Evolutionary conservation across 2,113 vertebrate species (phyloP), one percentile per base, ranked within the genome.

Genomic region (Heterotis niloticus): DNA sequence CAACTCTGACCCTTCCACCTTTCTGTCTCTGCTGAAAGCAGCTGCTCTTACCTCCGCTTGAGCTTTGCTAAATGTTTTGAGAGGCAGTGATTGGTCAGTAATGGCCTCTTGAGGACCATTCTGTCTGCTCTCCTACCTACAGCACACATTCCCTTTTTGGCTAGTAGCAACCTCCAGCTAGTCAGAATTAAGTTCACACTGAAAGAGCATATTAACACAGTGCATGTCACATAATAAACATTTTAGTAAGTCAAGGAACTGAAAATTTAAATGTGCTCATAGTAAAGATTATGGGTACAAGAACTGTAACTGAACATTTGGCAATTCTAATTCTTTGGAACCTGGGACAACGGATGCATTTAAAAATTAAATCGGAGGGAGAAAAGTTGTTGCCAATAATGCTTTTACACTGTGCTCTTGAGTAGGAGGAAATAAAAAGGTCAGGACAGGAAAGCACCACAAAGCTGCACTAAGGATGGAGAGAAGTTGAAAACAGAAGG

Each of bases 301-400:
- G 34, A 44, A 44, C 34, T 44, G 34, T 7, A 44, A 44, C 34
- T 57, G 56, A 12, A 69, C 44, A 57, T 28, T 60, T 28, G 59
- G 18, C 0, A 51, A 24, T 74, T 74, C 52, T 24, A 18, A 75
- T 71, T 81, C 79, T 81, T 52, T 74, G 64, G 82, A 83, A 79
- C 77, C 81, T 28, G 20, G 29, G 64, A 77, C 28, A 59, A 87
- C 84, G 86, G 90, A 85, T 85, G 82, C 84, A 67, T 87, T 87
- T 85, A 85, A 76, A n/a, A 12, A 79, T 79, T 5, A 84, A 78
- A 85, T 90, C 87, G 89, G 91, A 89, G 90, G 34, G 34, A 87
- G 87, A 78, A 83, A 82, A 75, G 84, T 85, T 79, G 71, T 85
- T 88, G 88, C 80, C 88, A 88, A 87, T 89, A 89, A 81, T 73